Evolutionary conservation across 2,113 vertebrate genomes (phyloP), one percentile per base, ranked within the genome.

Genomic region (Osmerus mordax): DNA sequence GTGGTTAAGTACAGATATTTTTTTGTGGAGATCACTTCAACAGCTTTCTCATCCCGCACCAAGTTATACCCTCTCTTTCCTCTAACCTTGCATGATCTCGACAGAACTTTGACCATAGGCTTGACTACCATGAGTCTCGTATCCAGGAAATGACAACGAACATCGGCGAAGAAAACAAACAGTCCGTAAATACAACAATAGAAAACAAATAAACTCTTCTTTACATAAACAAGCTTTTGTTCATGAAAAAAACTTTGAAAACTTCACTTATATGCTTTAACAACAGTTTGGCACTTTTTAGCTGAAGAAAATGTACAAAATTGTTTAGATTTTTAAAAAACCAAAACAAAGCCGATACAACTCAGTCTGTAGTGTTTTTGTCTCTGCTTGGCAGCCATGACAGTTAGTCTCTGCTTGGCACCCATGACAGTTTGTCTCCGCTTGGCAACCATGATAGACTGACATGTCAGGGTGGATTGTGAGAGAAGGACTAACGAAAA

Each of bases 181-280:
- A 87, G 79, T 79, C 91, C 73, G 94, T 96, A 97, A 96, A 97
- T 95, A 96, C 95, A 95, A 94, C 94, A 94, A 93, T 94, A 95
- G 95, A 95, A 93, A 93, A 95, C 92, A 91, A 91, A 91, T 83
- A 94, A 94, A 94, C 91, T 88, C 91, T 91, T 60, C 60, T 75
- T 64, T 63, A 94, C 94, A 94, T 94, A 94, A 94, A 94, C 93
- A 93, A 93, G 93, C 90, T 90, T 94, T 92, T 92, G 91, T 94
- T 94, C 94, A 93, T 92, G 93, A 94, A 93, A 87, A 47, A 9
- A 47, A 47, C 41, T 47, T 93, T 91, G 89, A 93, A 94, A 96
- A 93, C 92, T 88, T 92, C 95, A 98, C 97, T 94, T 97, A 98
- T 96, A 98, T 93, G 92, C 91, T 94, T 92, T 94, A 95, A 92